A percentile compares a stretch with the other conserved stretches of the same genome.
phyloP scores from a whole-genome alignment of 2,113 vertebrate genomes.

The Alligator mississippiensis region DNA sequence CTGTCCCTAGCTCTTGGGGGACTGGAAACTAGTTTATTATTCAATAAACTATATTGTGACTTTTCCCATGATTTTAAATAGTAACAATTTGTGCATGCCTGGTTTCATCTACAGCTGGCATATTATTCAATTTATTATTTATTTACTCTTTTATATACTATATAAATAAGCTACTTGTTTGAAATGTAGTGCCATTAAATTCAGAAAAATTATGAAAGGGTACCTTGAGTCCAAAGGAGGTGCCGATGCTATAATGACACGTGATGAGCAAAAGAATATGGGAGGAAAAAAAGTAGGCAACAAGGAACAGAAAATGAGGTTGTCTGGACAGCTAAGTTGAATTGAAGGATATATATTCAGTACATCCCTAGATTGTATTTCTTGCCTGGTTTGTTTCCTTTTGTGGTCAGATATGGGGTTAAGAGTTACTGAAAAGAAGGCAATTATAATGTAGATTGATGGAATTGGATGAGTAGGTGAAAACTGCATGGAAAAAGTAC shows the following conservation, averaged over 20 bases:
- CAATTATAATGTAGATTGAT: background rate
- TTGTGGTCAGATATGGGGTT: background rate
- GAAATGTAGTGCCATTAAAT: too few relatives aligned
- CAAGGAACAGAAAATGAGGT: background rate
- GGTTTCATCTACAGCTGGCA: too few relatives aligned
- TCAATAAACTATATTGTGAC: too few relatives aligned
- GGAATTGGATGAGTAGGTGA: background rate
- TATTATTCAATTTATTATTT: too few relatives aligned
- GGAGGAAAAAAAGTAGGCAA: background rate
- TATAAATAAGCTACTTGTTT: too few relatives aligned
- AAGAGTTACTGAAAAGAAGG: background rate
- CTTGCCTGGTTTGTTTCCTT: background rate
- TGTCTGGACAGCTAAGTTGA: background rate
- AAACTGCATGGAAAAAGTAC: background rate
- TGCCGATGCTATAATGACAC: background rate
- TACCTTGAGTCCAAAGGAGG: too few relatives aligned
- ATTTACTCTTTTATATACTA: too few relatives aligned
- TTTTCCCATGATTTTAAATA: too few relatives aligned
- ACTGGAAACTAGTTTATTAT: too few relatives aligned
- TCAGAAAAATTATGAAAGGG: too few relatives aligned
- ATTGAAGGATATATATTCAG: background rate
- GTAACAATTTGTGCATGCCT: too few relatives aligned
- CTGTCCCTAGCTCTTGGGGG: too few relatives aligned
- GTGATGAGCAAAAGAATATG: background rate
- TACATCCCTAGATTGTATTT: background rate